Conservation (phyloP, 2,888 invertebrate species). For the Encarsia formosa region DNA sequence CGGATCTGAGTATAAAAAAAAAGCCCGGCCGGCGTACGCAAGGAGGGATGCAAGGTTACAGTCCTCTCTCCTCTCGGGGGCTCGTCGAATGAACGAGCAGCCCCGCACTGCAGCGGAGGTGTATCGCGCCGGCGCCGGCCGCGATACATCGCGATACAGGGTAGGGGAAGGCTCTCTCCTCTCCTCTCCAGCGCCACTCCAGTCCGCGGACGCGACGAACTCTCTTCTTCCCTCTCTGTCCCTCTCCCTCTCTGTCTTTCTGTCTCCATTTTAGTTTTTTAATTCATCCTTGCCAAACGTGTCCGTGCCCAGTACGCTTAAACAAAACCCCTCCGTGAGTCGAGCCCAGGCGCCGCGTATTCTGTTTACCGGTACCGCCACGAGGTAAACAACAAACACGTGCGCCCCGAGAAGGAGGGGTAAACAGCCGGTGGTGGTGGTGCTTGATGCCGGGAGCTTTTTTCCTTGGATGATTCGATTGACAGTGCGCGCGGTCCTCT, state of each 20-base stretch:
- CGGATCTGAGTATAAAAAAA: too few species aligned
- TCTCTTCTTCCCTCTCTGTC: slow-evolving; percentile 37
- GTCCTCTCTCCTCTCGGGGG: slow-evolving; percentile 4
- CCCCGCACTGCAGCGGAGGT: background rate
- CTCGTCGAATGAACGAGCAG: background rate
- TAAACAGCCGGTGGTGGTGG: too few species aligned
- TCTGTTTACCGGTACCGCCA: too few species aligned
- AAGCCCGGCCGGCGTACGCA: too few species aligned
- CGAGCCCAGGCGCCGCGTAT: too few species aligned
- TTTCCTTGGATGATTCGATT: too few species aligned
- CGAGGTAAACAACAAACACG: too few species aligned
- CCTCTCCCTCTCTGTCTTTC: slow-evolving; percentile 5
- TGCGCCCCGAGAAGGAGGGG: too few species aligned
- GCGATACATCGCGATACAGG: slow-evolving; percentile 29
- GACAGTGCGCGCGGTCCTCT: too few species aligned
- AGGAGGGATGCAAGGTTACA: background rate
- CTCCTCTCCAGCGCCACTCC: slow-evolving; percentile 38
- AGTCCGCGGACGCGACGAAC: slow-evolving; percentile 41
- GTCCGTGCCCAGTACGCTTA: too few species aligned
- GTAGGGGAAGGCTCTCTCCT: slow-evolving; percentile 38
- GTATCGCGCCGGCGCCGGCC: slow-evolving; percentile 19
- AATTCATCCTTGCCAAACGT: background rate
- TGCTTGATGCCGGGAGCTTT: too few species aligned
- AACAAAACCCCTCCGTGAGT: too few species aligned
- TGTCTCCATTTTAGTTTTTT: background rate